phyloP scores from a whole-genome alignment of 2,888 invertebrate genomes.

The Tribolium freemani region DNA sequence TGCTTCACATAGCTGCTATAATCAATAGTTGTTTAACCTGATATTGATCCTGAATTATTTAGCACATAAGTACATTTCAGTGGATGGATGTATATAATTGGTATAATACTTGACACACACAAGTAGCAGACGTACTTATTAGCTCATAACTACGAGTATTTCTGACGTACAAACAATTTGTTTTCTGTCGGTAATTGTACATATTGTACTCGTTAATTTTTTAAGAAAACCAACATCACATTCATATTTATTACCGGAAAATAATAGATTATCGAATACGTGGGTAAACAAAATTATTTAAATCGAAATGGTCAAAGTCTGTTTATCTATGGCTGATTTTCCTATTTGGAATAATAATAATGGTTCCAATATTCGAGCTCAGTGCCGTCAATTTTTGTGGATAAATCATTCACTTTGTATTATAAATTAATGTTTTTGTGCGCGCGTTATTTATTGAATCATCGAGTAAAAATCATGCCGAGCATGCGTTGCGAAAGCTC shows the following conservation, averaged over 20 bases:
- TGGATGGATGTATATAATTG: not conserved
- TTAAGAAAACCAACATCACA: not conserved
- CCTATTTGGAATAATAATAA: not conserved
- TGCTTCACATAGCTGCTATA: not conserved
- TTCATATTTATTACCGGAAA: not conserved
- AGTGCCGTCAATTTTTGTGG: not conserved
- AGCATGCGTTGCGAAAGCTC: constrained; percentile 27
- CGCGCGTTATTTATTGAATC: constrained; percentile 2
- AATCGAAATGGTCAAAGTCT: not conserved
- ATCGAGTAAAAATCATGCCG: constrained; percentile 24
- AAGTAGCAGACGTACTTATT: not conserved
- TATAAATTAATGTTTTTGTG: not conserved
- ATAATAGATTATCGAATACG: not conserved
- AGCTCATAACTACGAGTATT: not conserved
- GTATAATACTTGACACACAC: not conserved
- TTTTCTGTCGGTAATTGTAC: not conserved
- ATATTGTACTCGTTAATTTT: not conserved
- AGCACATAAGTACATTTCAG: not conserved
- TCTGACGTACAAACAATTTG: not conserved
- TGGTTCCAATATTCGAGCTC: not conserved
- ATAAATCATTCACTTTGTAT: not conserved
- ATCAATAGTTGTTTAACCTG: not conserved
- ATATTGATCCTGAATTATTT: not conserved
- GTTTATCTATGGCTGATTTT: not conserved
- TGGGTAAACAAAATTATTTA: not conserved